These are phyloP conservation scores for Pteronotus mesoamericanus DNA, from an alignment of 2,797 vertebrate species.

Conservation along the genomic window DNA sequence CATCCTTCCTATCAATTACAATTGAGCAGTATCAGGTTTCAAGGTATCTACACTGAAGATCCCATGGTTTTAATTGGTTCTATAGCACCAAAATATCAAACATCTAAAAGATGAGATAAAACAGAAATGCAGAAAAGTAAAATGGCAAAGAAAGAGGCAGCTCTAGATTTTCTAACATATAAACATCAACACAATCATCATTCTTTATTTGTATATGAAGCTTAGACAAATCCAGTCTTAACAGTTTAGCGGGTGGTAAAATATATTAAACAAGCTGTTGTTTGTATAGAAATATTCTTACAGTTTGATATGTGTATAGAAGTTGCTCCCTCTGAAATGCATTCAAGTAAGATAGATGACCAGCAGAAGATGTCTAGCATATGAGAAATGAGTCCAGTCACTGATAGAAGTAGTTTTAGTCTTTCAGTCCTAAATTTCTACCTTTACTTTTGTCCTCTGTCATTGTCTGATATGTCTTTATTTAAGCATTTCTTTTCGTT, in stretches of 20 bases:
- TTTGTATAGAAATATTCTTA: constrained; percentile 1
- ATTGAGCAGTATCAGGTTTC: neutral
- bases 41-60: neutral
- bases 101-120: neutral
- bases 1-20: neutral
- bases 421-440: neutral
- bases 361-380: neutral
- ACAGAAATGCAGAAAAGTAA: neutral
- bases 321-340: neutral
- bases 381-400: neutral
- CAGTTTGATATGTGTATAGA: neutral
- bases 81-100: neutral
- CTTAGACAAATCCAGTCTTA: neutral
- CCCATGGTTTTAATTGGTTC: neutral
- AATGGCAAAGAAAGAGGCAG: neutral
- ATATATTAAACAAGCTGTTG: neutral
- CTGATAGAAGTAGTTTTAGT: neutral
- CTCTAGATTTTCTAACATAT: neutral
- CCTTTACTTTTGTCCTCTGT: neutral
- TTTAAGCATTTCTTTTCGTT: neutral
- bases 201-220: neutral
- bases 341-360: neutral
- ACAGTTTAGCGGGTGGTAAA: neutral
- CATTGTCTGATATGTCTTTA: neutral
- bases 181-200: neutral